phyloP scores from a whole-genome alignment of 2,888 invertebrate genomes.

The Chloroclystis v-ata region DNA sequence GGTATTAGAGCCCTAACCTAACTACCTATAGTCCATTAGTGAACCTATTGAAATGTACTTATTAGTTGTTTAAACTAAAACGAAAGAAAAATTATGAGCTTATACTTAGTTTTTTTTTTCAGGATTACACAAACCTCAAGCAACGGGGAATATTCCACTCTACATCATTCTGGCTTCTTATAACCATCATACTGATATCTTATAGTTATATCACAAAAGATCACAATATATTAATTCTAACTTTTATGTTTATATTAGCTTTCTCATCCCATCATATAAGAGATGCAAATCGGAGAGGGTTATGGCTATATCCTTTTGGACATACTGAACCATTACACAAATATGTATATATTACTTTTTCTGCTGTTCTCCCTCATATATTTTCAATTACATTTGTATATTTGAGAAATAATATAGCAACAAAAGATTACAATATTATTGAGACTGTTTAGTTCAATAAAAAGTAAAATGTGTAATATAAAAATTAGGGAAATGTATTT shows the following conservation, averaged over 20 bases:
- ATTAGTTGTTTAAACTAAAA: no score
- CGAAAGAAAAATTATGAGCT: no score
- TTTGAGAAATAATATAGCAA: conserved; percentile 34
- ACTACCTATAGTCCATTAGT: no score
- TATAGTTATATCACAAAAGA: conserved; percentile 49
- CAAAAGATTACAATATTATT: conserved; percentile 6
- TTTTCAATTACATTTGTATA: conserved; percentile 39
- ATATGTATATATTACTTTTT: conserved; percentile 43
- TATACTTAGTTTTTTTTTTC: no score
- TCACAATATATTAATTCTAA: conserved; percentile 43
- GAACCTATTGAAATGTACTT: no score
- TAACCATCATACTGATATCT: conserved; percentile 36
- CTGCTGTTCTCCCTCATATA: conserved; percentile 45
- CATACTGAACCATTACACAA: conserved; percentile 48
- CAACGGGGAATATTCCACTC: conserved; percentile 62
- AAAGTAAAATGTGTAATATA: no score
- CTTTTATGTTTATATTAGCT: conserved; percentile 55
- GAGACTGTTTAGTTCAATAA: conserved; percentile 73
- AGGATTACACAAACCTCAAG: conserved; percentile 52
- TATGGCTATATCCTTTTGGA: conserved; percentile 63
- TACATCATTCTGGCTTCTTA: conserved; percentile 50
- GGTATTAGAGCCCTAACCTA: no score
- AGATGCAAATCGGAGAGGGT: conserved; percentile 57
- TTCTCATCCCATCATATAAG: conserved; percentile 58
- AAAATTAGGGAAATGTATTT: no score